These are phyloP conservation scores for Catocala nupta DNA, from an alignment of 2,888 invertebrate genomes.

Conservation along the genomic window DNA sequence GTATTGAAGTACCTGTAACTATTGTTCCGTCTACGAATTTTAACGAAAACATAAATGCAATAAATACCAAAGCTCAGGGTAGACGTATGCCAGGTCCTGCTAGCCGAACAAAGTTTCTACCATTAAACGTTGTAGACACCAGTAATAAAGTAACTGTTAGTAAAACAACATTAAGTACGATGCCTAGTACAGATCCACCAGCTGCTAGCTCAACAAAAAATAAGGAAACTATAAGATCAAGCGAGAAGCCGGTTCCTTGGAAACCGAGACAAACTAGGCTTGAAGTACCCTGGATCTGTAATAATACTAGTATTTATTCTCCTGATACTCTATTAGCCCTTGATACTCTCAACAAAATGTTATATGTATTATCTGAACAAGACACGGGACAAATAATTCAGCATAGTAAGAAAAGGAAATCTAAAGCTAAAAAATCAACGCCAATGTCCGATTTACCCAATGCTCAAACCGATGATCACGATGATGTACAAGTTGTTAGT, in stretches of 20 bases:
- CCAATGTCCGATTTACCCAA: no score
- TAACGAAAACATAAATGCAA: not conserved
- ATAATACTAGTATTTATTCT: conserved; percentile 11
- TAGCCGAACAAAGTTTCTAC: conserved; percentile 6
- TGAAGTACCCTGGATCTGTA: conserved; percentile 32
- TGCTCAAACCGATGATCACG: conserved; percentile 1
- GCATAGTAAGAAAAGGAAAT: conserved; percentile 27
- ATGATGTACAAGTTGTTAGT: conserved; percentile 20
- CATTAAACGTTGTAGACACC: conserved; percentile 2
- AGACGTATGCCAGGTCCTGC: conserved; percentile 13
- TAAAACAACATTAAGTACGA: not conserved
- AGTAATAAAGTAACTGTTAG: conserved; percentile 3
- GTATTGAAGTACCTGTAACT: conserved; percentile 34
- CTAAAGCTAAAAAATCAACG: not conserved
- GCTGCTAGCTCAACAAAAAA: not conserved
- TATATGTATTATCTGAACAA: conserved; percentile 53
- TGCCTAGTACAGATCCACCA: not conserved
- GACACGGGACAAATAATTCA: conserved; percentile 11
- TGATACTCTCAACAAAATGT: conserved; percentile 76
- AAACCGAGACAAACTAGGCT: conserved; percentile 21
- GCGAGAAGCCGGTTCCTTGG: conserved; percentile 19
- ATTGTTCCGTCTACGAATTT: conserved; percentile 16
- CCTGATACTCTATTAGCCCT: conserved; percentile 56
- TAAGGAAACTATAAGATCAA: not conserved
- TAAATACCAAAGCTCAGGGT: not conserved